Evolutionary conservation across 1,140 invertebrate genomes (phyloP), one percentile per base, ranked within the genome.

Genomic region (Dryas iulia): DNA sequence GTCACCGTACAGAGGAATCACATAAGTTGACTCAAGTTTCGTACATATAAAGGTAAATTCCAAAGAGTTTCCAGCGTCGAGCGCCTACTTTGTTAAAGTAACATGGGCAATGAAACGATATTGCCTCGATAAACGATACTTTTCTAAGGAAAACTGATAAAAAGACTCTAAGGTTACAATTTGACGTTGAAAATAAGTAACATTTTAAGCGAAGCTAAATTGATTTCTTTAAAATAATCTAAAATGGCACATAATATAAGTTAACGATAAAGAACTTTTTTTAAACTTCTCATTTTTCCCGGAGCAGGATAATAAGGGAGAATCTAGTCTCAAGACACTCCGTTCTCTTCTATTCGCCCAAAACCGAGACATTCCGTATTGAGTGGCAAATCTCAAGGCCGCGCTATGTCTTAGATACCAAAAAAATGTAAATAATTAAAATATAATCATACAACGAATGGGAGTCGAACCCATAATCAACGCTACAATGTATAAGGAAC

Each of bases 21-120:
- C 18, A 62, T 58, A 79, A 77, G 69, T 72, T 83, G 76, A 77
- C 62, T 21, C 53, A 79, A 74, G 64, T 81, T 79, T 77, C 71
- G 67, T 83, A 77, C 73, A 67, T 83, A 78, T 82, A 80, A 84
- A 86, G 82, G 84, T 84, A 82, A 82, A 84, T 83, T 86, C 73
- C 65, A 82, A 84, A 84, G 84, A 86, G 77, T 89, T 85, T 83
- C 30, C 30, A 63, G 69, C 76, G 79, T 76, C 63, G 61, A 68
- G 75, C 80, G 79, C 72, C 58, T 75, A 76, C 67, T 67, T 76
- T 74, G 76, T 75, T 79, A 75, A 76, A 59, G 71, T 79, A 76
- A 77, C 75, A 57, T 72, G 69, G 66, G 60, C 67, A 73, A 71
- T 80, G 76, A 76, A 82, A 78, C 35, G 58, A 72, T 79, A 81